phyloP scores from a whole-genome alignment of 1,140 invertebrate species.

The Aphelinus atriplicis region DNA sequence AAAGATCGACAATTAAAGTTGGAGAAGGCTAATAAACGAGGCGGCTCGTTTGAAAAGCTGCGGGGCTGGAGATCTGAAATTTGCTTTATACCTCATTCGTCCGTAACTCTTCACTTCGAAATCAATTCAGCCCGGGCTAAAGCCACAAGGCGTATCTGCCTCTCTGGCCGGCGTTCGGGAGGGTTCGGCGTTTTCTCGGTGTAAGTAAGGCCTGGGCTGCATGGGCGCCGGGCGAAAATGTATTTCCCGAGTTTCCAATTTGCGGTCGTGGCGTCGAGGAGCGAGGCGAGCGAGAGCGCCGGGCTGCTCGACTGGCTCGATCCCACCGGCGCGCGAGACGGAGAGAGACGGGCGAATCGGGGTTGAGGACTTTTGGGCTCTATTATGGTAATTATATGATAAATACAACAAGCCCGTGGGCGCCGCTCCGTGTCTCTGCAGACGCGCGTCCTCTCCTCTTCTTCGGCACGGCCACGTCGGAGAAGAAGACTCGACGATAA shows the following conservation, averaged over 20 bases:
- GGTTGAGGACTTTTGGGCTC: conserved; percentile 54
- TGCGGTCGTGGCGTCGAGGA: conserved; percentile 53
- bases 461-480: conserved; percentile 55
- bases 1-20: no score
- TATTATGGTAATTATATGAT: conserved; percentile 69
- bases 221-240: conserved; percentile 49
- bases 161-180: no score
- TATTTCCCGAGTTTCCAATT: conserved; percentile 64
- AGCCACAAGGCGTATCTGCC: no score
- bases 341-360: conserved; percentile 39
- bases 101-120: background rate
- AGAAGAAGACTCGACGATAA: conserved; percentile 34
- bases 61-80: background rate
- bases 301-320: no score
- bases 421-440: conserved; percentile 46
- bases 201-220: conserved; percentile 10
- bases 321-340: conserved; percentile 31
- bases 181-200: background rate
- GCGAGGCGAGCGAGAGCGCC: conserved; percentile 10
- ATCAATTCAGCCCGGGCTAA: background rate
- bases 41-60: no score
- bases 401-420: conserved; percentile 65
- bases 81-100: background rate
- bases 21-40: no score
- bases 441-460: conserved; percentile 40